Evolutionary conservation across 2,113 vertebrate species (phyloP).

Genomic region (Taxidea taxus): DNA sequence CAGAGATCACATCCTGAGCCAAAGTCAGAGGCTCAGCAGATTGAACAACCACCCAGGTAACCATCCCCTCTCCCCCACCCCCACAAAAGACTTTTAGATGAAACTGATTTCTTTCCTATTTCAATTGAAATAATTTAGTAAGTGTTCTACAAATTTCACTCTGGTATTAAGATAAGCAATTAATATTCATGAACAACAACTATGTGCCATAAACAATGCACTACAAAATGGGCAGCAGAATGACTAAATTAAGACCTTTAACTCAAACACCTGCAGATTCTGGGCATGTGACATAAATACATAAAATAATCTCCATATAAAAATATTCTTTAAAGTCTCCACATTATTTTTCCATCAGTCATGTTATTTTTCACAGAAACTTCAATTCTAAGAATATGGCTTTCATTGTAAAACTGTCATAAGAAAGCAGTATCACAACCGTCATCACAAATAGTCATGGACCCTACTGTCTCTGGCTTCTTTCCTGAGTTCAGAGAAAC

Average conservation of each 20-base stretch:
- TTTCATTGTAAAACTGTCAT: not conserved
- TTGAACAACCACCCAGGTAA: not conserved
- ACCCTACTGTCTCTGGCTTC: not conserved
- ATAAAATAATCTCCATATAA: not conserved
- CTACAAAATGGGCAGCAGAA: not conserved
- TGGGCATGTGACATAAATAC: not conserved
- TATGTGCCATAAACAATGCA: not conserved
- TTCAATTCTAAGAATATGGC: not conserved
- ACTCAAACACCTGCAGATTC: not conserved
- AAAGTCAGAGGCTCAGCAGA: not conserved
- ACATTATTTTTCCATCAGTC: not conserved
- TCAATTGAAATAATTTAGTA: slow-evolving; percentile 25
- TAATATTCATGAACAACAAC: not conserved
- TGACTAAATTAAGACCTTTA: not conserved
- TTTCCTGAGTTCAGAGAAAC: not conserved
- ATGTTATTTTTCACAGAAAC: not conserved
- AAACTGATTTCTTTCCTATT: not conserved
- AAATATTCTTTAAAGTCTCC: not conserved
- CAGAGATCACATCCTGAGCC: not conserved
- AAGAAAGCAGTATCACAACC: not conserved
- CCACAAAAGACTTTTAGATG: not conserved
- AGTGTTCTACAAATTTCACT: not conserved
- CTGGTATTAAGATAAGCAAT: not conserved
- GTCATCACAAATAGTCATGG: not conserved
- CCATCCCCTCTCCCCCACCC: too few species aligned